Conservation (phyloP, 2,113 vertebrate species). For the Laticauda colubrina region DNA sequence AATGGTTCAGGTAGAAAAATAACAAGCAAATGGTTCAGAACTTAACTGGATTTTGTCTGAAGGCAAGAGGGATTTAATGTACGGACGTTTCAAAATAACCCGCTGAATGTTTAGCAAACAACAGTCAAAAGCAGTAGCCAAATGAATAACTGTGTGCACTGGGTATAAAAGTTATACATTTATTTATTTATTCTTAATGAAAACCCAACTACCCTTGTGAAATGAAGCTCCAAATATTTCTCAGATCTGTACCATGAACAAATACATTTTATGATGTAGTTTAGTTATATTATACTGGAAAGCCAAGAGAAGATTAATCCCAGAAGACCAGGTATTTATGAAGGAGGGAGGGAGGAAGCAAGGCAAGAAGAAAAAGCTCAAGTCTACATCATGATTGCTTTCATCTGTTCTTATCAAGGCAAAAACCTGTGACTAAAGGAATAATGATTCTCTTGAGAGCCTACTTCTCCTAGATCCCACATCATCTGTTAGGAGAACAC, state of each 20-base stretch:
- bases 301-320: background rate
- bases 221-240: slow-evolving; percentile 53
- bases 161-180: slow-evolving; percentile 56
- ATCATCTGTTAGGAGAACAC: background rate
- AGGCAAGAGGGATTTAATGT: slow-evolving; percentile 62
- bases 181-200: slow-evolving; percentile 58
- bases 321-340: background rate
- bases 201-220: slow-evolving; percentile 59
- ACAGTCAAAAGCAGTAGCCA: slow-evolving; percentile 61
- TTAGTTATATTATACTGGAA: background rate
- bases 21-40: slow-evolving; percentile 58
- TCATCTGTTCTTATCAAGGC: background rate
- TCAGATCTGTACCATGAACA: background rate
- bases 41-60: slow-evolving; percentile 57
- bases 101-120: slow-evolving; percentile 62
- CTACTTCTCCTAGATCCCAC: background rate
- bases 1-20: slow-evolving; percentile 29
- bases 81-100: slow-evolving; percentile 57
- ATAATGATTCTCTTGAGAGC: background rate
- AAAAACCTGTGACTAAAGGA: background rate
- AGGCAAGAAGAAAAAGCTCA: background rate
- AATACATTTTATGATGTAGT: background rate
- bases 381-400: background rate
- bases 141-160: slow-evolving; percentile 58
- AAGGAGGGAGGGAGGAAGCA: background rate